Conservation (phyloP, 1,140 invertebrate species). For the Drosophila albomicans region DNA sequence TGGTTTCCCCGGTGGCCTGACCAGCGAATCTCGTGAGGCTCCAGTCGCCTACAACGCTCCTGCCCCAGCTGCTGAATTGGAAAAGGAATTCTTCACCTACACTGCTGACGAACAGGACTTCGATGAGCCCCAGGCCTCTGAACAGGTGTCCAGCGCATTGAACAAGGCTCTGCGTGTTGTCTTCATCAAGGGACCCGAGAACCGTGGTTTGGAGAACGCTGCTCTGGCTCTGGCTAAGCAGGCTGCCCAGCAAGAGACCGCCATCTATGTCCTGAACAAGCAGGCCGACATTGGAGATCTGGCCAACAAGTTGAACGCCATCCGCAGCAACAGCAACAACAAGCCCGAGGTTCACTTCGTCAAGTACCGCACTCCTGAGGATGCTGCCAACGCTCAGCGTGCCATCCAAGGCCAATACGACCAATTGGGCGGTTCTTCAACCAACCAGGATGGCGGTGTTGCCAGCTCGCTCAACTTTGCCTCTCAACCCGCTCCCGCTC, state of each 20-base stretch:
- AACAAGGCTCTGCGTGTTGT: constrained; percentile 70
- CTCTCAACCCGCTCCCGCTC: constrained; percentile 45
- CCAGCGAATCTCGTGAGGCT: constrained; percentile 44
- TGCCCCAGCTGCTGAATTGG: constrained; percentile 58
- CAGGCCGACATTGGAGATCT: constrained; percentile 73
- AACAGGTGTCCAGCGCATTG: constrained; percentile 53
- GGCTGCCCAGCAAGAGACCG: constrained; percentile 72
- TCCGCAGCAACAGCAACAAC: constrained; percentile 67
- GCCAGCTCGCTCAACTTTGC: constrained; percentile 70
- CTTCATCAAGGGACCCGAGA: constrained; percentile 74
- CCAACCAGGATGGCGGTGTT: constrained; percentile 63
- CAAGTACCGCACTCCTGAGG: constrained; percentile 76
- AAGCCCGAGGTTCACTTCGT: constrained; percentile 78
- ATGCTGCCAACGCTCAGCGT: constrained; percentile 70
- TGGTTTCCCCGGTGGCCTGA: constrained; percentile 7
- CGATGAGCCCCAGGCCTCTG: constrained; percentile 51
- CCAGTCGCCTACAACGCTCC: constrained; percentile 63
- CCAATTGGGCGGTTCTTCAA: constrained; percentile 55
- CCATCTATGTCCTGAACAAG: no score
- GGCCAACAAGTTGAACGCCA: constrained; percentile 69
- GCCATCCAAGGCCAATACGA: constrained; percentile 74
- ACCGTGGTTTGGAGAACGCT: constrained; percentile 65
- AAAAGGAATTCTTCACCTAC: constrained; percentile 69
- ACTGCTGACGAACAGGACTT: constrained; percentile 65
- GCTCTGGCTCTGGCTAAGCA: constrained; percentile 61